Evolutionary conservation across 2,888 invertebrate genomes (phyloP), one percentile per base, ranked within the genome.

Genomic region (Xestia c-nigrum): DNA sequence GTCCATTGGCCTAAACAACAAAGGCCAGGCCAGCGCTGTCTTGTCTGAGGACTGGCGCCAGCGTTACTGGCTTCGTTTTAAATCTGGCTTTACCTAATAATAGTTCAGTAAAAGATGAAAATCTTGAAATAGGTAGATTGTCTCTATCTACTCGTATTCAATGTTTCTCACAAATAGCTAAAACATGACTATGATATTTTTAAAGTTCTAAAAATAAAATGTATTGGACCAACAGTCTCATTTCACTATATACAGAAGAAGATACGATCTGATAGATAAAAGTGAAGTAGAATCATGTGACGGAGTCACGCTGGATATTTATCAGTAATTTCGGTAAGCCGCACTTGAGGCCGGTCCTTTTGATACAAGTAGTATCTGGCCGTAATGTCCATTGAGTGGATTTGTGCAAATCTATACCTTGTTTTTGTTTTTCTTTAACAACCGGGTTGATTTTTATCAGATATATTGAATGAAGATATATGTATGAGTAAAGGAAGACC

Each of bases 231-330:
- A 40, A 40, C 68, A 55, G 52, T 21, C 14, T 59, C 10, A 10
- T 68, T 76, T 69, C 40, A 14, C 43, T 50, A 59, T 72, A 63
- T 5, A 68, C 24, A 75, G 43, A 55, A 55, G 63, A 70, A 63
- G 59, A 63, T 72, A 52, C 72, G 64, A 72, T 65, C 43, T 72
- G 9, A 16, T 14, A 50, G 87, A 88, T 86, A 78, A 73, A n/a
- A 19, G 1, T 69, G 3, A 73, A 86, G 87, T 64, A 67, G 50
- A 88, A 71, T 86, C 86, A 86, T 84, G 76, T 86, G 86, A 86
- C 46, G 9, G 7, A 74, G 86, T 84, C 85, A 80, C 85, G 66
- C 80, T 73, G 73, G 69, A 40, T 61, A 66, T 38, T 65, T 86
- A 87, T 87, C 85, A 57, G 70, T 74, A 78, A 86, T 88, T 84